Evolutionary conservation across 2,797 vertebrate genomes (phyloP).

Genomic region (Masticophis lateralis): DNA sequence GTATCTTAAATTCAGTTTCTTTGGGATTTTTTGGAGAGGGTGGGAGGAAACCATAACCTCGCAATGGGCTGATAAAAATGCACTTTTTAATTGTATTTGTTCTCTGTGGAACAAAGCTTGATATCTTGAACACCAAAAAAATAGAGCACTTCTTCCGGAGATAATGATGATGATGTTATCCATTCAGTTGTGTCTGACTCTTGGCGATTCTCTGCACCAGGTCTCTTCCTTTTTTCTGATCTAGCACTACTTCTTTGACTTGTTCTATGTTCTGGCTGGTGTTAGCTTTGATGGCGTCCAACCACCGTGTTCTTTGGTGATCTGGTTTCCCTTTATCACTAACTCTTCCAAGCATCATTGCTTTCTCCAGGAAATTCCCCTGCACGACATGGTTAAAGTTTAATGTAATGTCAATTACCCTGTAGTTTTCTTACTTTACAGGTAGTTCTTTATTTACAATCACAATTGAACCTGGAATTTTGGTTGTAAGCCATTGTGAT

Average conservation of each 20-base stretch:
- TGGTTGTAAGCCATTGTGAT: not conserved
- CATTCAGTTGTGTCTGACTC: not conserved
- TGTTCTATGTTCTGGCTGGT: not conserved
- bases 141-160: not conserved
- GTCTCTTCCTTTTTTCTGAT: not conserved
- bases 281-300: not conserved
- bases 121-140: not conserved
- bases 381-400: not conserved
- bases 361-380: not conserved
- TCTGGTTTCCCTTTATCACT: not conserved
- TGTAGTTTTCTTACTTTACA: not conserved
- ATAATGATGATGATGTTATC: not conserved
- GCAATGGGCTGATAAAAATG: not conserved
- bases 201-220: not conserved
- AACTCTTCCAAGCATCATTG: not conserved
- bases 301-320: not conserved
- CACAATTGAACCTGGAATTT: not conserved
- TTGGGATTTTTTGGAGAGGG: not conserved
- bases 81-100: not conserved
- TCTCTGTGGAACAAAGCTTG: not conserved
- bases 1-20: constrained; percentile 51
- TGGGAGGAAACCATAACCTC: not conserved
- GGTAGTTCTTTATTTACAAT: not conserved
- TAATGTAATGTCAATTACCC: not conserved
- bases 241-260: not conserved